Percentiles rank a stretch among this genome's conserved stretches.
Evolutionary conservation across 2,113 vertebrate species (phyloP).

Genomic region (Hippocampus guttulatus): DNA sequence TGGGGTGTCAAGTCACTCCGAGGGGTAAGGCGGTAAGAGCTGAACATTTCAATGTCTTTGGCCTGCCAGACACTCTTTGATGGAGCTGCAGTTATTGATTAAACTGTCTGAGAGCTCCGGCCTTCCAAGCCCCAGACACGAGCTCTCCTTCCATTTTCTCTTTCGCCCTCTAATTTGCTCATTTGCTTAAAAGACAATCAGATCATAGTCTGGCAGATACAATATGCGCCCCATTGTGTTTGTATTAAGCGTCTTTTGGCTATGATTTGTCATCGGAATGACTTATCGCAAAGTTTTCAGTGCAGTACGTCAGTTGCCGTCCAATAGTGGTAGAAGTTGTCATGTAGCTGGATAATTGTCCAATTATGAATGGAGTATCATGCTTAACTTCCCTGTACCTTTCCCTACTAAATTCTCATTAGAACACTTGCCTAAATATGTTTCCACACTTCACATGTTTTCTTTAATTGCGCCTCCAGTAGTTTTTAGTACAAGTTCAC

Average conservation of each 20-base stretch:
- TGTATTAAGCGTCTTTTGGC: not conserved
- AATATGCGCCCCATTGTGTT: not conserved
- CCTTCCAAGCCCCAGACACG: slow-evolving; percentile 54
- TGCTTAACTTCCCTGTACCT: not conserved
- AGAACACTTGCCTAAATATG: slow-evolving; percentile 3
- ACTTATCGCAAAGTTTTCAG: not conserved
- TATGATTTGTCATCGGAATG: not conserved
- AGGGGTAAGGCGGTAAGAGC: slow-evolving; percentile 56
- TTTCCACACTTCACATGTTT: slow-evolving; percentile 5
- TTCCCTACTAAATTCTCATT: slow-evolving; percentile 9
- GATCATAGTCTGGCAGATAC: slow-evolving; percentile 14
- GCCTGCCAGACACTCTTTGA: slow-evolving; percentile 68
- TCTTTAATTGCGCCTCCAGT: not conserved
- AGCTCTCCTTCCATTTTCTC: slow-evolving; percentile 26
- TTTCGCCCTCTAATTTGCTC: slow-evolving; percentile 18
- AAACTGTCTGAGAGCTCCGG: slow-evolving; percentile 67
- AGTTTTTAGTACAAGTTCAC: slow-evolving; percentile 23
- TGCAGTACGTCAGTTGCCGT: not conserved
- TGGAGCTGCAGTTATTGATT: slow-evolving; percentile 71
- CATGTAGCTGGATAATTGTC: not conserved
- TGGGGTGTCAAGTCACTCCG: slow-evolving; percentile 62
- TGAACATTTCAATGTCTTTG: slow-evolving; percentile 67
- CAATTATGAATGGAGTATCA: slow-evolving; percentile 2
- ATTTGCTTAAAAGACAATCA: slow-evolving; percentile 36
- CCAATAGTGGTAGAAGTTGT: not conserved